Conservation (phyloP, 2,888 invertebrate genomes). For the Gisinianus flammeolus region DNA sequence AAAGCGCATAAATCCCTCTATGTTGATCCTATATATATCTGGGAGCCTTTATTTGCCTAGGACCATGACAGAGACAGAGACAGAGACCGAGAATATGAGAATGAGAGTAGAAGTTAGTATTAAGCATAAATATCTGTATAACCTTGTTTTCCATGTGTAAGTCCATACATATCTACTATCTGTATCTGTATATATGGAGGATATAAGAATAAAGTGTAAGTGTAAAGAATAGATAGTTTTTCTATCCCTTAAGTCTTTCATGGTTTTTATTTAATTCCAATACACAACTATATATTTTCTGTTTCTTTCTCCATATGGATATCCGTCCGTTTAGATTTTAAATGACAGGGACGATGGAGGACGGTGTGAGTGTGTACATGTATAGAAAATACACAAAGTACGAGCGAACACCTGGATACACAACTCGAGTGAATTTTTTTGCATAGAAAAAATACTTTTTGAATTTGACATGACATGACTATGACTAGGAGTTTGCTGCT, state of each 20-base stretch:
- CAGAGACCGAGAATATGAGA: too few species aligned
- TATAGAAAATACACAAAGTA: background rate
- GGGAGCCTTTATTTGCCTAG: too few species aligned
- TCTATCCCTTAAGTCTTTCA: constrained; percentile 25
- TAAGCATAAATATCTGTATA: too few species aligned
- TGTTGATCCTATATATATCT: constrained; percentile 28
- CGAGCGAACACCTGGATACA: constrained; percentile 32
- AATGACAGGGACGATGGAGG: too few species aligned
- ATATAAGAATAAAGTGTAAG: too few species aligned
- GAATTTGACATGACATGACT: constrained; percentile 30
- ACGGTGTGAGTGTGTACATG: background rate
- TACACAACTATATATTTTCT: background rate
- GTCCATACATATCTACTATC: too few species aligned
- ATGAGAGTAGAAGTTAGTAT: too few species aligned
- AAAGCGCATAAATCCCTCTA: constrained; percentile 18
- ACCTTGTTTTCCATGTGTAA: too few species aligned
- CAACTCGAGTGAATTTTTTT: constrained; percentile 11
- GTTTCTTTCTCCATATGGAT: too few species aligned
- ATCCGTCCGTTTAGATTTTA: too few species aligned
- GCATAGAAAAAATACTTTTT: constrained; percentile 20
- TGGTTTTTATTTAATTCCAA: constrained; percentile 28
- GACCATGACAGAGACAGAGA: too few species aligned
- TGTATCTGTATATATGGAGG: too few species aligned
- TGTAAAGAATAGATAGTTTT: background rate
- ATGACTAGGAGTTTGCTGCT: background rate